These are phyloP conservation scores for Teinopalpus imperialis DNA, from an alignment of 2,888 invertebrate genomes.

Conservation along the genomic window DNA sequence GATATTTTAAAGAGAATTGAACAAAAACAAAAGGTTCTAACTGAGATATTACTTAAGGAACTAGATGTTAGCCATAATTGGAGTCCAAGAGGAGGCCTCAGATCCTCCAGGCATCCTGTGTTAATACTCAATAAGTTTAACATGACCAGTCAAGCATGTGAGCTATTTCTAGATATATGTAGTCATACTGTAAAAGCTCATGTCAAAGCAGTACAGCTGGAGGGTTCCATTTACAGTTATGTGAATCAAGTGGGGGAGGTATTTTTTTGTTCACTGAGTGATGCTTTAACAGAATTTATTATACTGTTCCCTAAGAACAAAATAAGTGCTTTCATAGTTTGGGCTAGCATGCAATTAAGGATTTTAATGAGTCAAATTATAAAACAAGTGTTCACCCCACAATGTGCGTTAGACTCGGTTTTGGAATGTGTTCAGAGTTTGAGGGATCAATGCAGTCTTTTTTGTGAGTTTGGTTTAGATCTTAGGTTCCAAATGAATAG, in stretches of 20 bases:
- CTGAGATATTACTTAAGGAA: slow-evolving; percentile 94
- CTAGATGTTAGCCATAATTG: slow-evolving; percentile 94
- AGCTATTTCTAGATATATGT: slow-evolving; percentile 90
- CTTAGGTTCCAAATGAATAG: slow-evolving; percentile 95
- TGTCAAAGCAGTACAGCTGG: slow-evolving; percentile 89
- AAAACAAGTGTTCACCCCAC: slow-evolving; percentile 94
- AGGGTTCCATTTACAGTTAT: slow-evolving; percentile 90
- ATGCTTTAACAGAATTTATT: slow-evolving; percentile 83
- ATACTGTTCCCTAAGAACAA: slow-evolving; percentile 90
- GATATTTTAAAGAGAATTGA: slow-evolving; percentile 83
- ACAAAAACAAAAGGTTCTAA: slow-evolving; percentile 87
- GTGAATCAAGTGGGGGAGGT: slow-evolving; percentile 91
- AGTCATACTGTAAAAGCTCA: slow-evolving; percentile 91
- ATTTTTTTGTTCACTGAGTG: slow-evolving; percentile 91
- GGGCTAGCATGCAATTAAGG: slow-evolving; percentile 93
- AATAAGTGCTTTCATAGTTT: slow-evolving; percentile 88
- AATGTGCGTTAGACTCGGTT: slow-evolving; percentile 91
- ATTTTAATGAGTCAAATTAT: slow-evolving; percentile 90
- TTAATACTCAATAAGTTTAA: slow-evolving; percentile 90
- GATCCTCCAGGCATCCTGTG: slow-evolving; percentile 92
- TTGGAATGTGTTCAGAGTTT: slow-evolving; percentile 93
- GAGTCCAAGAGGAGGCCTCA: slow-evolving; percentile 93
- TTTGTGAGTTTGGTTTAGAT: slow-evolving; percentile 91
- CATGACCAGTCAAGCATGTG: slow-evolving; percentile 87
- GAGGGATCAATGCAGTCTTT: slow-evolving; percentile 84